Evolutionary conservation across 1,140 invertebrate genomes (phyloP).

Genomic region (Panonychus citri): DNA sequence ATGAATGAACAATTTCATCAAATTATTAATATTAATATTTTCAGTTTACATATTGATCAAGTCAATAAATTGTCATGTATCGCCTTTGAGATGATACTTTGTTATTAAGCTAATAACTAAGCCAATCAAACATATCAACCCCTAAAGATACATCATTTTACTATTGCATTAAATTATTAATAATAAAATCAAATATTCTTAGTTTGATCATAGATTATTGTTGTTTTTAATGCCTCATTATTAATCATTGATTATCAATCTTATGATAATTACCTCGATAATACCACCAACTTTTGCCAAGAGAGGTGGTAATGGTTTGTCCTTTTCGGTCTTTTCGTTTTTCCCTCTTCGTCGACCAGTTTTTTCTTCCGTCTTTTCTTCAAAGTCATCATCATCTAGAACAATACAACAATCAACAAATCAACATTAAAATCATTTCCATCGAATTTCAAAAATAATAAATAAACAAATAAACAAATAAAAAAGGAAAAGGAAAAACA

Average conservation of each 20-base stretch:
- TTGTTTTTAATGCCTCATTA: neutral
- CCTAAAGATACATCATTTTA: neutral
- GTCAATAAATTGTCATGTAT: neutral
- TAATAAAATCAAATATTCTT: neutral
- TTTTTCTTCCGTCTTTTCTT: slow-evolving; percentile 59
- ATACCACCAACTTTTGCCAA: slow-evolving; percentile 88
- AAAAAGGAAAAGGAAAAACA: slow-evolving; percentile 3
- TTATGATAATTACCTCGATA: slow-evolving; percentile 52
- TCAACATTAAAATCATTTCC: neutral
- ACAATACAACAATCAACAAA: slow-evolving; percentile 2
- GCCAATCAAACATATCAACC: neutral
- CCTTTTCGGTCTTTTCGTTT: slow-evolving; percentile 54
- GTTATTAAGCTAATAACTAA: neutral
- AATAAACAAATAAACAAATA: neutral
- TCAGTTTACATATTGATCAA: neutral
- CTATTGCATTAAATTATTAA: neutral
- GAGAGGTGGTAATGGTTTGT: slow-evolving; percentile 76
- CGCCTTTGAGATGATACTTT: neutral
- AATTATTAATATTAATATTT: neutral
- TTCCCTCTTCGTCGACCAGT: slow-evolving; percentile 52
- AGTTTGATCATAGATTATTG: neutral
- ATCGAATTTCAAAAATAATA: neutral
- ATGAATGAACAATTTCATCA: neutral
- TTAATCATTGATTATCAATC: neutral
- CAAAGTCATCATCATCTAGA: slow-evolving; percentile 83